Conservation (phyloP, 2,797 vertebrate genomes). For the Tragopan temminckii region DNA sequence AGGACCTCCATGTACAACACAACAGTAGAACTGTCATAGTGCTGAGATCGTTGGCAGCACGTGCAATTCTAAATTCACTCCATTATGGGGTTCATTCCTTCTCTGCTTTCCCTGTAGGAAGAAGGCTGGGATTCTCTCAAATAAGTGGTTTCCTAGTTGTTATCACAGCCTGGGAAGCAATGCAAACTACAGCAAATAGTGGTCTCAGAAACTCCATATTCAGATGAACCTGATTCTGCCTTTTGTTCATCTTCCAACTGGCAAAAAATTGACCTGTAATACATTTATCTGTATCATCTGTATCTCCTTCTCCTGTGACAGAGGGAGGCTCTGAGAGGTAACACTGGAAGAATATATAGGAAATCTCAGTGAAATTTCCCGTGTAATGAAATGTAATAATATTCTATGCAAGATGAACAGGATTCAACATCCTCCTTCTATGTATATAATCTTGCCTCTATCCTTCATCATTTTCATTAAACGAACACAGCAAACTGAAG, state of each 20-base stretch:
- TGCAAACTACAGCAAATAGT: neutral
- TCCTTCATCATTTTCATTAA: slow-evolving; percentile 31
- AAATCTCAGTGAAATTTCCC: neutral
- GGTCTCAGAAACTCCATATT: neutral
- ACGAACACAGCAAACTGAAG: slow-evolving; percentile 43
- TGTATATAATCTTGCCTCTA: neutral
- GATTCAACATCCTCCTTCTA: neutral
- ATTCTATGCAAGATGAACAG: slow-evolving; percentile 14
- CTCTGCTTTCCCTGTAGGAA: neutral
- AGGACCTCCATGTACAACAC: neutral
- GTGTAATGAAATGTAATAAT: neutral
- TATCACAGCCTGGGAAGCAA: neutral
- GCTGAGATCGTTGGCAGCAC: neutral
- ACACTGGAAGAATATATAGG: neutral
- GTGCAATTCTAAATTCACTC: neutral
- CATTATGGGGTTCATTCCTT: neutral
- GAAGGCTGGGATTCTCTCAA: neutral
- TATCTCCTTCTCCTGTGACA: neutral
- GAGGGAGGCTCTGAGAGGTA: neutral
- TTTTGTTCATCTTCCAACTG: neutral
- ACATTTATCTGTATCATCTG: neutral
- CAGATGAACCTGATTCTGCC: neutral
- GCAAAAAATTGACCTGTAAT: neutral
- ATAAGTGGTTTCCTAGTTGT: neutral
- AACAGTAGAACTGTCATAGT: neutral